phyloP scores from a whole-genome alignment of 2,113 vertebrate genomes.

The Zosterops pallidus region DNA sequence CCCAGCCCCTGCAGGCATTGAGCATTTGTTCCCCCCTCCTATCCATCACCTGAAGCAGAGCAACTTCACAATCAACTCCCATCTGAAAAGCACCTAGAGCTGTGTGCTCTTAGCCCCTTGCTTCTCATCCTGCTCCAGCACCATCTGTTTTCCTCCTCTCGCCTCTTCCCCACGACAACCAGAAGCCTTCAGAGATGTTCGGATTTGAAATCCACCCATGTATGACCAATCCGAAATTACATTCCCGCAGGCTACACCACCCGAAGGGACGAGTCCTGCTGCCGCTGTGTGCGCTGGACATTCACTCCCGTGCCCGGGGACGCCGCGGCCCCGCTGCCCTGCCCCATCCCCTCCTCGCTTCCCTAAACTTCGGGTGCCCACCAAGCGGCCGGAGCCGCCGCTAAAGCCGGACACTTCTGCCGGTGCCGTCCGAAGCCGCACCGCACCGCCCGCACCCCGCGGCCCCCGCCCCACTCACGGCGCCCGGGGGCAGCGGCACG shows the following conservation, averaged over 20 bases:
- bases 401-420: fast-evolving
- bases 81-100: background rate
- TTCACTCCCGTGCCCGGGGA: background rate
- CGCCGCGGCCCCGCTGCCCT: fast-evolving
- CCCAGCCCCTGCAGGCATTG: fast-evolving
- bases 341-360: background rate
- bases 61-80: background rate
- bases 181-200: background rate
- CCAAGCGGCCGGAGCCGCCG: too few relatives aligned
- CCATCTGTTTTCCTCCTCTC: background rate
- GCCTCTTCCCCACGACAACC: background rate
- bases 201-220: background rate
- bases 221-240: background rate
- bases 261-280: background rate
- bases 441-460: background rate
- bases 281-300: background rate
- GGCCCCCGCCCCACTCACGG: background rate
- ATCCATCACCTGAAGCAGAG: background rate
- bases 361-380: background rate
- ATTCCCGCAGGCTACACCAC: background rate
- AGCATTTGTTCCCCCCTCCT: fast-evolving
- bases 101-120: background rate
- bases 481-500: background rate
- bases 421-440: background rate
- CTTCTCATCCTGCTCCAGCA: background rate